phyloP scores from a whole-genome alignment of 2,113 vertebrate genomes.

The Oplegnathus fasciatus region DNA sequence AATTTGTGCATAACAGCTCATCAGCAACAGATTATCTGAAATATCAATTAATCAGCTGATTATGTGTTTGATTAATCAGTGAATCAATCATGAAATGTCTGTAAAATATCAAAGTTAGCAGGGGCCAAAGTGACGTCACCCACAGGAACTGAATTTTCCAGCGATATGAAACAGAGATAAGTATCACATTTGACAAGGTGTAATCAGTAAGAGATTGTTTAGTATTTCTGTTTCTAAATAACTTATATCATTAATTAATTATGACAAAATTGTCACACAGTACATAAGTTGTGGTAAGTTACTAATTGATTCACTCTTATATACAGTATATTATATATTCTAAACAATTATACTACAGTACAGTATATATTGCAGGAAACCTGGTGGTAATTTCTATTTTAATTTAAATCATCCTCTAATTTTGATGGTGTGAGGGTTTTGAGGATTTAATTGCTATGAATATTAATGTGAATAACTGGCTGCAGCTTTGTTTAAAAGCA shows the following conservation, averaged over 20 bases:
- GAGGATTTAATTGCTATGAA: slow-evolving; percentile 65
- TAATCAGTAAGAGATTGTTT: neutral
- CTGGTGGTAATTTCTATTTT: slow-evolving; percentile 32
- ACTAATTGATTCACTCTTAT: neutral
- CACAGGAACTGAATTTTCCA: neutral
- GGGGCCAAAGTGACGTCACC: neutral
- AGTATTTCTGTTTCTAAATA: neutral
- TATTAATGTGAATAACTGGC: slow-evolving; percentile 65
- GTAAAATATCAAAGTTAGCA: neutral
- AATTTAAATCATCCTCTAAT: slow-evolving; percentile 44
- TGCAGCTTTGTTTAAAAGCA: slow-evolving; percentile 60
- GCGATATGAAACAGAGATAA: neutral
- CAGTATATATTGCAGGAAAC: slow-evolving; percentile 2
- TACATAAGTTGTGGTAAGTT: neutral
- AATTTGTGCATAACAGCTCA: neutral
- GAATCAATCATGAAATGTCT: neutral
- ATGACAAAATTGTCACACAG: neutral
- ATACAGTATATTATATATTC: neutral
- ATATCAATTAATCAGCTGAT: neutral
- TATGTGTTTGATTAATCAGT: neutral
- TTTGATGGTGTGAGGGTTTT: slow-evolving; percentile 50
- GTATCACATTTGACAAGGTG: neutral
- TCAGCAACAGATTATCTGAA: neutral
- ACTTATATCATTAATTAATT: neutral
- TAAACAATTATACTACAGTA: neutral